Base-by-base conservation (phyloP, 1,140 invertebrate genomes). In the Euwallacea fornicatus region DNA sequence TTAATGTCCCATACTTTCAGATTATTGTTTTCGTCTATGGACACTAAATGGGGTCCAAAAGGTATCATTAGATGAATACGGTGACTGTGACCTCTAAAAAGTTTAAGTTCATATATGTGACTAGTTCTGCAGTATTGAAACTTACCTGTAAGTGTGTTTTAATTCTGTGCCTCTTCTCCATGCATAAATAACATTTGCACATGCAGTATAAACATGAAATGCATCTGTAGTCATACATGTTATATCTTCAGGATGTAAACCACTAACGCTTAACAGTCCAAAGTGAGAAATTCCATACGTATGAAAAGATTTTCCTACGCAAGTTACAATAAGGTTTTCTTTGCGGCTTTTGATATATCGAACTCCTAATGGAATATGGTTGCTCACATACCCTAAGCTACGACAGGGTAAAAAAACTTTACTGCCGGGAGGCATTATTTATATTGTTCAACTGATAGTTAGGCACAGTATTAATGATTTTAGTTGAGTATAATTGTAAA, bases 301-400 rank as follows among this genome's bases (percentile, higher is more conserved):
- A 79, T 97, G 94, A 82, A 98, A 98, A 60, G 91, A 88, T 80
- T 90, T 92, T 7, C 96, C 96, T 43, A 96, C 91, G 79, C 91
- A 94, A 8, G 95, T 97, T 47, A 94, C 88, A 15, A 98, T 87
- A 16, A 97, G 84, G 77, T 94, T 93, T 83, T 98, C 95, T 77
- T 94, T 91, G 71, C 94, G 85, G 72, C 87, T 87, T 78, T 90
- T 86, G 62, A 98, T 93, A 81, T 94, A 97, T 72, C 95, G 86
- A 7, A 92, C 88, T 54, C 91, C 87, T 47, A 94, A 87, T 6
- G 96, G 95, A 73, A 98, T 87, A 74, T 95, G 89, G 82, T 96
- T 96, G 81, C 92, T 95, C n/a, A 97, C 93, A 85, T 93, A 94
- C 76, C 96, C 96, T 75, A 98, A 83, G 33, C 93, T 91, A 71